Percentiles rank a stretch among this genome's conserved stretches.
These are phyloP conservation scores for Diadophis punctatus DNA, from an alignment of 2,113 vertebrate species.

Conservation along the genomic window DNA sequence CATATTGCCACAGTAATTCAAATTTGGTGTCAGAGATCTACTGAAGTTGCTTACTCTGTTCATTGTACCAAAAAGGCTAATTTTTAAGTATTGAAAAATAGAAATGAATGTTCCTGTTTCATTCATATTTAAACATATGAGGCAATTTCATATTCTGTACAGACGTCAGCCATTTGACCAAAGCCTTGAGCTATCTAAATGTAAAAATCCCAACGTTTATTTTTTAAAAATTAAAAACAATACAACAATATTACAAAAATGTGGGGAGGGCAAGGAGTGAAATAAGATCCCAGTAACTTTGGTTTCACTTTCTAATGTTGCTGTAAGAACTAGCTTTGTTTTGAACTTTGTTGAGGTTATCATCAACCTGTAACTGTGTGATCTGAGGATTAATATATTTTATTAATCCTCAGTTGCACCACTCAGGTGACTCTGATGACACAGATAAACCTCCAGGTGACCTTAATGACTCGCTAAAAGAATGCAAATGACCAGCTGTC, in stretches of 20 bases:
- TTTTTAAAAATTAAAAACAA: neutral
- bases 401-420: too few species aligned
- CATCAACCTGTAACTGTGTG: neutral
- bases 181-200: neutral
- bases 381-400: neutral
- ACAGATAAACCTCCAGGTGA: too few species aligned
- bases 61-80: neutral
- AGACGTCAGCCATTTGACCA: neutral
- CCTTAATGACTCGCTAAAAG: too few species aligned
- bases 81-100: neutral
- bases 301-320: neutral
- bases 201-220: neutral
- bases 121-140: neutral
- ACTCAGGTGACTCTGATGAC: too few species aligned
- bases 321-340: neutral
- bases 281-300: neutral
- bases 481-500: too few species aligned
- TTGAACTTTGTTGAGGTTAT: neutral
- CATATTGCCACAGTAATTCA: neutral
- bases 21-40: neutral
- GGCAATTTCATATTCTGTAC: neutral
- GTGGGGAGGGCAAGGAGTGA: neutral
- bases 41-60: neutral
- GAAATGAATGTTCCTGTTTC: neutral
- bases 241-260: neutral